Percentiles rank a stretch among this genome's conserved stretches.
These are phyloP conservation scores for Mola mola DNA, from an alignment of 2,113 vertebrate species.

Conservation along the genomic window DNA sequence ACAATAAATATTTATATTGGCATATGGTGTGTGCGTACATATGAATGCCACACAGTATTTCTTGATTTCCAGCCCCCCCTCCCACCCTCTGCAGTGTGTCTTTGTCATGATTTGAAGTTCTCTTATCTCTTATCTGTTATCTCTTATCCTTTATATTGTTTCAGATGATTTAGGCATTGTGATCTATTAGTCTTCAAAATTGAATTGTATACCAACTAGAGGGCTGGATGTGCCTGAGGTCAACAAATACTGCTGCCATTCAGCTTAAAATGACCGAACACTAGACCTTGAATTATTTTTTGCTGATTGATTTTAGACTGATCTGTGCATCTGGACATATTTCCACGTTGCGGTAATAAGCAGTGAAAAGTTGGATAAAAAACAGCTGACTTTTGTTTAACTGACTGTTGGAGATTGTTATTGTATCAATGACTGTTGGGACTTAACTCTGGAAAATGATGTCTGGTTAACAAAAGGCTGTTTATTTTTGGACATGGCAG, in stretches of 20 bases:
- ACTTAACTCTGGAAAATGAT: slow-evolving; percentile 67
- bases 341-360: slow-evolving; percentile 46
- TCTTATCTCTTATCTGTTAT: too few relatives aligned
- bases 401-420: slow-evolving; percentile 68
- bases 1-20: too few relatives aligned
- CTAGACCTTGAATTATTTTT: not conserved
- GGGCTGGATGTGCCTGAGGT: too few relatives aligned
- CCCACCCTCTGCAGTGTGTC: too few relatives aligned
- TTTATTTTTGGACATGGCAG: slow-evolving; percentile 73
- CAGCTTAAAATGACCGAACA: not conserved
- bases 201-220: too few relatives aligned
- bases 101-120: not conserved
- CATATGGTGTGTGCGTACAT: too few relatives aligned
- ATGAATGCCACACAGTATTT: too few relatives aligned
- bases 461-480: slow-evolving; percentile 70
- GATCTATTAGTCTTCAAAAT: too few relatives aligned
- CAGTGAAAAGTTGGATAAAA: slow-evolving; percentile 60
- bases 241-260: not conserved
- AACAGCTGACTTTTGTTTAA: slow-evolving; percentile 72
- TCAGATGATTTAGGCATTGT: too few relatives aligned
- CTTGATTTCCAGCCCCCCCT: not conserved
- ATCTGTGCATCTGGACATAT: slow-evolving; percentile 48
- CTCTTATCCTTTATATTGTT: too few relatives aligned
- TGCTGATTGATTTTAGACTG: slow-evolving; percentile 30
- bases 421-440: slow-evolving; percentile 74